Base-by-base conservation (phyloP, 1,140 invertebrate genomes). In the Atopsyche davidsoni region DNA sequence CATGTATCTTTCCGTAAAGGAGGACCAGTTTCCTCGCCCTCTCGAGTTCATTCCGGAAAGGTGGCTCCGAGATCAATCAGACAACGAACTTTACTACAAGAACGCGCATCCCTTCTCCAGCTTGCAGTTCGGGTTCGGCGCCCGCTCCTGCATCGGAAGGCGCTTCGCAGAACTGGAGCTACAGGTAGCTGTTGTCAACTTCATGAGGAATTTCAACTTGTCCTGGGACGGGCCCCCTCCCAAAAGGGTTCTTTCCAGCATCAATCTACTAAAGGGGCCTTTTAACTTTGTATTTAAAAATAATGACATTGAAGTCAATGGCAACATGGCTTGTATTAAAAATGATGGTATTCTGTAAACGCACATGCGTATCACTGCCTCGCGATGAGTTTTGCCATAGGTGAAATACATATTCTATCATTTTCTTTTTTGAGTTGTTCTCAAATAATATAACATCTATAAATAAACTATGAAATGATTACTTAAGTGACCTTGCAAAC, bases 91-190 rank as follows among this genome's bases (percentile, higher is more conserved):
- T 2, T 65, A 69, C 23, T 65, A 70, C 16, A 68, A 68, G 23
- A 68, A 73, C 4, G 62, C 72, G 2, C 70, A 79, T 55, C 76
- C 79, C 0, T 82, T 81, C 43, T 71, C 74, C 4, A 75, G 69
- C 52, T 62, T 68, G 23, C 78, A 79, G 0, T 84, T 84, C 56
- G 81, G 81, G 0, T 80, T 78, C 41, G 82, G 81, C 11, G 71
- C 74, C 3, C 64, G 81, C 4, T 72, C 67, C 41, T 80, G 77
- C 52, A 70, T 77, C 40, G 76, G 77, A 45, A 76, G 80, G 52
- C 68, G 86, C 43, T 78, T 89, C 55, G 86, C 85, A 2, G 79
- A 85, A 61, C 70, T 86, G 59, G 82, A 86, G 62, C 61, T 87
- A 41, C 77, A 83, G 61, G 70, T 83, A 17, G 75, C 79, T 25